A percentile compares a stretch with the other conserved stretches of the same genome.
Conservation (phyloP, 2,888 invertebrate genomes). For the Hyalella azteca region DNA sequence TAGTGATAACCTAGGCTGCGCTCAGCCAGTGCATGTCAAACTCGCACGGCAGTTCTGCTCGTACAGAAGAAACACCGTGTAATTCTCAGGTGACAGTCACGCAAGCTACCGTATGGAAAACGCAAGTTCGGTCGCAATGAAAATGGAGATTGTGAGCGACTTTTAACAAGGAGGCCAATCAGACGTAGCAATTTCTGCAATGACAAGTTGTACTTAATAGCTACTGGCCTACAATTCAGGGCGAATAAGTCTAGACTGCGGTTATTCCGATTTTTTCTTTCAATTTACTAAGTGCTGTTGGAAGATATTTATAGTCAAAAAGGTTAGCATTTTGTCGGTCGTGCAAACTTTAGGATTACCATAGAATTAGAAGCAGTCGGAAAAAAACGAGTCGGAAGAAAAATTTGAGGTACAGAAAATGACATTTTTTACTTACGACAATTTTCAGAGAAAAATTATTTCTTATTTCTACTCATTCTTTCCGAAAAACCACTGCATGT, state of each 20-base stretch:
- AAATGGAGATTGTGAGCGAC: background rate
- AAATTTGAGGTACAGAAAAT: too few species aligned
- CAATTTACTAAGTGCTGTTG: slow-evolving; percentile 5
- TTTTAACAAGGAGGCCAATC: background rate
- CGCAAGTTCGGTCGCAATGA: background rate
- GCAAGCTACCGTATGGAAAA: background rate
- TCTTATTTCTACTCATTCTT: too few species aligned
- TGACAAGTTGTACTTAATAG: background rate
- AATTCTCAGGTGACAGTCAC: slow-evolving; percentile 21
- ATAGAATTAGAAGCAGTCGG: too few species aligned
- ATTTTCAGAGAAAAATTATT: too few species aligned
- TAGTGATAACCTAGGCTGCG: background rate
- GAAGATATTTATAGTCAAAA: too few species aligned
- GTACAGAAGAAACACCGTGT: slow-evolving; percentile 19
- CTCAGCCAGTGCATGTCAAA: slow-evolving; percentile 16
- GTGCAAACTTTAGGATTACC: too few species aligned
- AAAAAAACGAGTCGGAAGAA: too few species aligned
- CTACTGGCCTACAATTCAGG: background rate
- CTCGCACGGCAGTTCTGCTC: background rate
- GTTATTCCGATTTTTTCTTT: background rate
- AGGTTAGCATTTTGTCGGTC: too few species aligned
- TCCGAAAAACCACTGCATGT: too few species aligned
- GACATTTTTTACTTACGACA: too few species aligned
- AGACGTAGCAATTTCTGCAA: background rate
- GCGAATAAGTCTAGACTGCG: background rate